Evolutionary conservation across 2,113 vertebrate genomes (phyloP).

Genomic region (Neotoma lepida): DNA sequence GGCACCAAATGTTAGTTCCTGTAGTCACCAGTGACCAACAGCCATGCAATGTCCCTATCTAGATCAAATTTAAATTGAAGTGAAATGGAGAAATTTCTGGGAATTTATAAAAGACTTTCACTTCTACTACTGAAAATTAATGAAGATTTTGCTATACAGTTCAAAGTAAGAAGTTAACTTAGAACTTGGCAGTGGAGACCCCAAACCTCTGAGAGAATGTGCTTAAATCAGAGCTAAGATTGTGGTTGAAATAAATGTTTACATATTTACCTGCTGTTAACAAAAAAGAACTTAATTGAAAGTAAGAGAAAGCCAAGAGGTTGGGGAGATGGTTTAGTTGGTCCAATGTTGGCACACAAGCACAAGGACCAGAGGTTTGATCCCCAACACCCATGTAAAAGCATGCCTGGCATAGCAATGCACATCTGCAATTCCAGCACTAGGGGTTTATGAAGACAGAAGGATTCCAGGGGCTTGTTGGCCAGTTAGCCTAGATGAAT

Average conservation of each 20-base stretch:
- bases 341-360: background rate
- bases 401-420: background rate
- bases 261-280: background rate
- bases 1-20: background rate
- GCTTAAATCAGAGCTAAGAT: background rate
- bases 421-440: background rate
- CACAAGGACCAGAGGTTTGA: background rate
- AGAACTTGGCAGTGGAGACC: background rate
- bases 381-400: background rate
- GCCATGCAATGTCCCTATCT: background rate
- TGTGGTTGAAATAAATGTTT: background rate
- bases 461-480: background rate
- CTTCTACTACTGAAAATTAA: background rate
- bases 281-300: background rate
- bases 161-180: background rate
- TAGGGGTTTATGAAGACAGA: background rate
- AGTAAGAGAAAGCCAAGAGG: background rate
- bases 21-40: background rate
- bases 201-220: background rate
- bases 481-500: background rate
- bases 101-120: background rate
- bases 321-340: background rate
- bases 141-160: background rate
- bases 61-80: background rate
- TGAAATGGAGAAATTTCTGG: background rate